Evolutionary conservation across 2,797 vertebrate species (phyloP).

Genomic region (Furcifer pardalis): DNA sequence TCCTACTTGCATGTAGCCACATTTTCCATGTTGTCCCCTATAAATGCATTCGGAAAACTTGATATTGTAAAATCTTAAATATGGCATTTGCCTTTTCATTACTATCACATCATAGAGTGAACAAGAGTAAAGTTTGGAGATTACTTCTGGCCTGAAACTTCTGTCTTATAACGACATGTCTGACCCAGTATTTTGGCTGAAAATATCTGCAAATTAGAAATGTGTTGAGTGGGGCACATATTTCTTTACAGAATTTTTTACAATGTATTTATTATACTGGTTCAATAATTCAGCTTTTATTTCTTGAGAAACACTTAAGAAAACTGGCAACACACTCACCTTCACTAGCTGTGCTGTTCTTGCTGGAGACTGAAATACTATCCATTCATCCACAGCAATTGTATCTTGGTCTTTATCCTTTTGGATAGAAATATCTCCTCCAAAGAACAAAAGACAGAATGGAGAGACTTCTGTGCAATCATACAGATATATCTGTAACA

Average conservation of each 20-base stretch:
- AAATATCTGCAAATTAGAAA: not conserved
- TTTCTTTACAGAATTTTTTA: not conserved
- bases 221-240: no score
- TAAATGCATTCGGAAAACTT: no score
- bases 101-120: not conserved
- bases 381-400: conserved; percentile 96
- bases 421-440: conserved; percentile 96
- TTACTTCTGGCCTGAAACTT: not conserved
- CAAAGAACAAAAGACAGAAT: conserved; percentile 95
- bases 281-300: not conserved
- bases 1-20: no score
- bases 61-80: not conserved
- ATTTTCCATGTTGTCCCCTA: no score
- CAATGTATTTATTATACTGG: not conserved
- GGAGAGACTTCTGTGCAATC: conserved; percentile 98
- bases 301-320: not conserved
- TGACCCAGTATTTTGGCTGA: not conserved
- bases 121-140: not conserved
- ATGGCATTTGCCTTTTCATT: not conserved
- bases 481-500: conserved; percentile 92
- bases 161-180: not conserved
- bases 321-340: conserved; percentile 69
- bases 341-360: conserved; percentile 96
- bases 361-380: conserved; percentile 93
- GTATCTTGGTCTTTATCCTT: conserved; percentile 94